Evolutionary conservation across 2,888 invertebrate genomes (phyloP), one percentile per base, ranked within the genome.

Genomic region (Liopterus haemorrhoidalis): DNA sequence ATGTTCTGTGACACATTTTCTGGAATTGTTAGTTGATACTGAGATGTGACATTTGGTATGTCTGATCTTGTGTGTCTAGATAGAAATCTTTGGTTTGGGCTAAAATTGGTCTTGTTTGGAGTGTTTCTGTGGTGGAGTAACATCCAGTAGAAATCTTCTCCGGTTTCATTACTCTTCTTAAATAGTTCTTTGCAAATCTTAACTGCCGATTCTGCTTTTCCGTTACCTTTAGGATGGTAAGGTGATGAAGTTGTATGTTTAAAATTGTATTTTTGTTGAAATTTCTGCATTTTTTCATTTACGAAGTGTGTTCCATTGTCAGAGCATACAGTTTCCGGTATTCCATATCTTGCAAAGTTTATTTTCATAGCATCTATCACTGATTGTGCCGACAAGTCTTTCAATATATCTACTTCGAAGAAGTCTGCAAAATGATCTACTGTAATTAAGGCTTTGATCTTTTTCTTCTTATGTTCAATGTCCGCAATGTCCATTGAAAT

Each of bases 141-240:
- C 2, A 49, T 43, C 8, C 38, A 22, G 36, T 38, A 50, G 21
- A 57, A 46, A 39, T 51, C 55, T 28, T 27, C 36, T 5, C 36
- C 32, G 5, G 41, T 41, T 9, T 43, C 46, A 14, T 45, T 6
- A 14, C 41, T 20, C 39, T 56, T 56, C 41, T 49, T 51, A 15
- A 55, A 25, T n/a, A 53, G 18, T 5, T n/a, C 42, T 31, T 57
- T 57, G 14, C 52, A 53, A 11, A 49, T 53, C 40, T 57, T 56
- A 2, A 58, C 57, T 14, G 54, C 48, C 30, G 52, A 44, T 45
- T 57, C 54, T 1, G 53, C 53, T 48, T 57, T 58, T 2, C 55
- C 56, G 42, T 54, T 57, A 19, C 49, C 46, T 31, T 40, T 28
- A 5, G 40, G 52, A 35, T 55, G 48, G 16, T 51, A 42, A 14